phyloP scores from a whole-genome alignment of 2,113 vertebrate genomes.

The Mastomys natalensis region DNA sequence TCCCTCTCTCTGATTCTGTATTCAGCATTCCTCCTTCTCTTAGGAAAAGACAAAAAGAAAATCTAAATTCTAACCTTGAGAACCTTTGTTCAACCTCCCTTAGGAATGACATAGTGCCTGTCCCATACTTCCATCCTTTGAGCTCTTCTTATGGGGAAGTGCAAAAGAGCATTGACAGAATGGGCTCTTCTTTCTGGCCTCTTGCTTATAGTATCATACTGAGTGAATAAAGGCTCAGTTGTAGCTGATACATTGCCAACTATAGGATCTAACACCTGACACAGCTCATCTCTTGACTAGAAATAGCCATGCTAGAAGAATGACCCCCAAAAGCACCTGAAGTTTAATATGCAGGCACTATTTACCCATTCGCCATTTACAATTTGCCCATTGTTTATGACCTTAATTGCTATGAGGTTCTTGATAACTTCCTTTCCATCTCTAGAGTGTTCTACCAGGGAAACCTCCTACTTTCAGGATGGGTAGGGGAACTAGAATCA shows the following conservation, averaged over 20 bases:
- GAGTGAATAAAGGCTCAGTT: conserved; percentile 2
- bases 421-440: background rate
- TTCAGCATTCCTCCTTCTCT: background rate
- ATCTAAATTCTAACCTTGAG: background rate
- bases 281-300: background rate
- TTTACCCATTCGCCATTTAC: background rate
- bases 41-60: background rate
- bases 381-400: background rate
- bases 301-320: background rate
- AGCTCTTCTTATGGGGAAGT: background rate
- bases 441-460: background rate
- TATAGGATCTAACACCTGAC: background rate
- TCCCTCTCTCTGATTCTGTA: background rate
- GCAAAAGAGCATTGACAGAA: too few relatives aligned
- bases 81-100: background rate
- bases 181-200: background rate
- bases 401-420: background rate
- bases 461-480: background rate
- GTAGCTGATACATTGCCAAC: background rate
- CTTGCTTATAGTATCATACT: background rate
- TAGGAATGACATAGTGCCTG: background rate
- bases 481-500: background rate
- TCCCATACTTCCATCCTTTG: background rate
- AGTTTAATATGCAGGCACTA: background rate
- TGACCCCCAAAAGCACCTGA: background rate